phyloP scores from a whole-genome alignment of 92 coral and sea anemone genomes.

The Porites divaricata region DNA sequence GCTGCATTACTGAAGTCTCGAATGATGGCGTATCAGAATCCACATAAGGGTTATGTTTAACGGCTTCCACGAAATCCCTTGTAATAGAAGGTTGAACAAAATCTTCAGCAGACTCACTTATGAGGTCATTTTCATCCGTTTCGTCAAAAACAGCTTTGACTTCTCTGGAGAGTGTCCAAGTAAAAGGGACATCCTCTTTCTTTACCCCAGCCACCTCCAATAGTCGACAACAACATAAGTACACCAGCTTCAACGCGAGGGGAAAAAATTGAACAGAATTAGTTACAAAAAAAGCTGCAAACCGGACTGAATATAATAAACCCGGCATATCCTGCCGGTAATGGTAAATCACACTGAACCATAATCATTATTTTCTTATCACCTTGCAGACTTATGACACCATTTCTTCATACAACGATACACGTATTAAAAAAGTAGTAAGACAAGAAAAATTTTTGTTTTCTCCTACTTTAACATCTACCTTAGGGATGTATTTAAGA shows the following conservation, averaged over 20 bases:
- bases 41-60: conserved; percentile 79
- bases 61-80: conserved; percentile 36
- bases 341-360: too few relatives aligned
- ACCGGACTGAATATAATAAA: too few relatives aligned
- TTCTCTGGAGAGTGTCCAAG: conserved; percentile 64
- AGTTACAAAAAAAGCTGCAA: too few relatives aligned
- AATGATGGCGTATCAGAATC: conserved; percentile 53
- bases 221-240: conserved; percentile 70
- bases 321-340: too few relatives aligned
- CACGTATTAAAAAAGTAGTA: too few relatives aligned
- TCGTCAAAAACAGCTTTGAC: conserved; percentile 61
- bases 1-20: conserved; percentile 13
- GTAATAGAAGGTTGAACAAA: conserved; percentile 22
- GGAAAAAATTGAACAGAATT: neutral
- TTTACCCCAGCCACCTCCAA: conserved; percentile 78
- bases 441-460: neutral
- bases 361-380: too few relatives aligned
- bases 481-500: conserved; percentile 88
- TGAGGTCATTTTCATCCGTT: conserved; percentile 56
- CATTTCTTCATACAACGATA: too few relatives aligned
- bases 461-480: neutral
- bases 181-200: conserved; percentile 52
- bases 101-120: conserved; percentile 3
- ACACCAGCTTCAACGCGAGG: conserved; percentile 47
- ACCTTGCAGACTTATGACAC: too few relatives aligned